Conservation (phyloP, 2,113 vertebrate genomes). For the Tor tambroides region DNA sequence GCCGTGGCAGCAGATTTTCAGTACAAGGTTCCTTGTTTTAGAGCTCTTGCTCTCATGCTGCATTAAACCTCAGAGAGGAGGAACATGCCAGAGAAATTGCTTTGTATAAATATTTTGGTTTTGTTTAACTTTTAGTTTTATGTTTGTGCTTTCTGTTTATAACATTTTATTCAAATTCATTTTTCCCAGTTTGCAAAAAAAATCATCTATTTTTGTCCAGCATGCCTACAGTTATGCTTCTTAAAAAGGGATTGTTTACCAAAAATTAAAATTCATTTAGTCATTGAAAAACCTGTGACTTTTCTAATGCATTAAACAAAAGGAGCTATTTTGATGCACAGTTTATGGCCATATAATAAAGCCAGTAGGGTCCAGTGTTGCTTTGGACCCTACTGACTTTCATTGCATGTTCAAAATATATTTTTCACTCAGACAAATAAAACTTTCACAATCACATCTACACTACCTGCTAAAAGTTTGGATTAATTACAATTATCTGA, state of each 20-base stretch:
- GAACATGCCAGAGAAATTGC: constrained; percentile 18
- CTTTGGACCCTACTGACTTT: not conserved
- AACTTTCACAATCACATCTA: too few relatives aligned
- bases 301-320: not conserved
- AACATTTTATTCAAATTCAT: not conserved
- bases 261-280: not conserved
- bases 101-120: not conserved
- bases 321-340: not conserved
- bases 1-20: not conserved
- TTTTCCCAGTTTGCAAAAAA: not conserved
- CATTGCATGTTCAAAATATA: too few relatives aligned
- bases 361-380: not conserved
- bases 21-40: too few relatives aligned
- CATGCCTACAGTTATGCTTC: not conserved
- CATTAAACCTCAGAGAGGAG: constrained; percentile 20
- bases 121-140: not conserved
- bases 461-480: too few relatives aligned
- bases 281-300: not conserved
- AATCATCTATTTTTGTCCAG: too few relatives aligned
- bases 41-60: not conserved
- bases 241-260: not conserved
- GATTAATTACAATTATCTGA: too few relatives aligned
- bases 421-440: too few relatives aligned
- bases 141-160: not conserved
- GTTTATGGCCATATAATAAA: not conserved